phyloP scores from a whole-genome alignment of 2,113 vertebrate species.

The Oreamnos americanus region DNA sequence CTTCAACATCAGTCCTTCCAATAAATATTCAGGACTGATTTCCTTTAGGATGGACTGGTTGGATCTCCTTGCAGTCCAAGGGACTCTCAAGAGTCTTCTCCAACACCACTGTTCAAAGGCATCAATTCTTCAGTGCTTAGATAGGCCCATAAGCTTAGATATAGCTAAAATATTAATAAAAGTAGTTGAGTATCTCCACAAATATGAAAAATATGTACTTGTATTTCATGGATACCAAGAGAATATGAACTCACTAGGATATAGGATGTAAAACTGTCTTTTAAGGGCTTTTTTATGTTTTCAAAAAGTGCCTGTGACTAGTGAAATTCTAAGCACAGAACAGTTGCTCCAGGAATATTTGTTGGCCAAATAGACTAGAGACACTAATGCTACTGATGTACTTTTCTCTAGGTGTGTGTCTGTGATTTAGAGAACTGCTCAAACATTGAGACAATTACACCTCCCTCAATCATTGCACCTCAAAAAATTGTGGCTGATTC shows the following conservation, averaged over 20 bases:
- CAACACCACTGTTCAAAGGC: neutral
- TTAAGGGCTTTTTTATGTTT: neutral
- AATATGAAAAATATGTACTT: neutral
- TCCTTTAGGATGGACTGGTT: neutral
- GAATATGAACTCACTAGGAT: neutral
- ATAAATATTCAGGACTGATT: neutral
- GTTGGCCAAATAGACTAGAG: neutral
- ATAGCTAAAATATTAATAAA: constrained; percentile 8
- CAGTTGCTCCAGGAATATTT: neutral
- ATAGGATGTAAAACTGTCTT: neutral
- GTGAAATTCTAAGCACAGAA: neutral
- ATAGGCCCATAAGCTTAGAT: neutral
- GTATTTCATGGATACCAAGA: neutral
- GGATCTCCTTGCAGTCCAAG: neutral
- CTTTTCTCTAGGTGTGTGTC: constrained; percentile 75
- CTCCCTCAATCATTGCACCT: constrained; percentile 64
- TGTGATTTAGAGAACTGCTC: constrained; percentile 83
- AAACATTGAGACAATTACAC: constrained; percentile 73
- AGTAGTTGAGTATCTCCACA: neutral
- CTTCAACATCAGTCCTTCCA: neutral
- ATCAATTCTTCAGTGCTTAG: neutral
- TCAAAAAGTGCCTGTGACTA: neutral
- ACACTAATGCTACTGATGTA: neutral
- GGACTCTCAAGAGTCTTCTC: neutral
- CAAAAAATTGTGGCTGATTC: constrained; percentile 82